These are phyloP conservation scores for Chloroceryle amazona DNA, from an alignment of 2,797 vertebrate genomes.

Conservation along the genomic window DNA sequence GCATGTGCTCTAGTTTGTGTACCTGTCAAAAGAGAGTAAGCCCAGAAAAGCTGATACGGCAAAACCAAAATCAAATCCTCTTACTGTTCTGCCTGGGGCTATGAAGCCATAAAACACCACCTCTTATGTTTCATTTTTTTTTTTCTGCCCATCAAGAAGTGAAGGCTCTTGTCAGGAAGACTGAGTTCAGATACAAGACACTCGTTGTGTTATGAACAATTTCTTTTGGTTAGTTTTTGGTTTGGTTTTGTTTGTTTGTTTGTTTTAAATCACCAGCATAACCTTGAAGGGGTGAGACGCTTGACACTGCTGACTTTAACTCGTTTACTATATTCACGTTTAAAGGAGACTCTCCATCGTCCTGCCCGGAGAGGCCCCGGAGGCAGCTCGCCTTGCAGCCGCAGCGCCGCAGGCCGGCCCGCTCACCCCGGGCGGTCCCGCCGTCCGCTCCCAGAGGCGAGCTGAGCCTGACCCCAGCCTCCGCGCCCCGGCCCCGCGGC, in stretches of 20 bases:
- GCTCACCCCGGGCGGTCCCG: not conserved
- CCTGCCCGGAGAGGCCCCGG: not conserved
- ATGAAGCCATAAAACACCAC: not conserved
- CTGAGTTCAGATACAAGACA: rapidly evolving
- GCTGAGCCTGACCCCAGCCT: not conserved
- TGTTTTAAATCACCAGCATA: not conserved
- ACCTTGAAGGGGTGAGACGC: no score
- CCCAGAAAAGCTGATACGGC: not conserved
- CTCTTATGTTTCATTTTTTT: not conserved
- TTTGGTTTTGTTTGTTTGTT: no score
- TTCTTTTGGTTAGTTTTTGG: no score
- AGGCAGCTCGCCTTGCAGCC: not conserved
- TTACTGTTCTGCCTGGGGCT: not conserved
- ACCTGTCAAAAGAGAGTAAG: not conserved
- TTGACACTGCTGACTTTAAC: not conserved
- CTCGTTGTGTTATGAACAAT: rapidly evolving
- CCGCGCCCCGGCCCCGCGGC: not conserved
- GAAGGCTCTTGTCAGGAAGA: not conserved
- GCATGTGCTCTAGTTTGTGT: rapidly evolving
- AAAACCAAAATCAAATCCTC: constrained; percentile 1
- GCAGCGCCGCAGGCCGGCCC: not conserved
- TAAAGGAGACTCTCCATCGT: rapidly evolving
- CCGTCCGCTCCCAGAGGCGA: not conserved
- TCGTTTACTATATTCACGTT: rapidly evolving
- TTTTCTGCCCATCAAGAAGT: rapidly evolving